Base-by-base conservation (phyloP, 1,140 invertebrate genomes). In the Penaeus indicus region DNA sequence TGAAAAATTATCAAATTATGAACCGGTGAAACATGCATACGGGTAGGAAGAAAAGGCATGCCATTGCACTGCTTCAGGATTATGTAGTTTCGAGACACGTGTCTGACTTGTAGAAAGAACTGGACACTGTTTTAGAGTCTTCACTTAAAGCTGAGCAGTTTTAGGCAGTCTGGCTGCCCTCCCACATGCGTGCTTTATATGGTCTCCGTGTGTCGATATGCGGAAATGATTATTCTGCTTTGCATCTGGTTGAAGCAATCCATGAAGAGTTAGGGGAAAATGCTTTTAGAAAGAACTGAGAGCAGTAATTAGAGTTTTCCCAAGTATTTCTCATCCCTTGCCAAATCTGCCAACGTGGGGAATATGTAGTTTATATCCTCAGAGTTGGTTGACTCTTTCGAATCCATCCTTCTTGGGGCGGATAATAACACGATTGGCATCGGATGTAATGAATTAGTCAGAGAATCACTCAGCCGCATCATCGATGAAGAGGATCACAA, bases 331-430 rank as follows among this genome's bases (percentile, higher is more conserved):
- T 1, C 75, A 78, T 78, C 25, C 21, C 75, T 78, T 32, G 75
- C 75, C 75, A 78, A n/a, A 78, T 78, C 75, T 78, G 42, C 75
- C 75, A 13, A 78, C 16, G 16, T 42, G 75, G 75, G 75, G 75
- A 78, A 78, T 78, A 42, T 78, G 18, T 78, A n/a, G 75, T 78
- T 78, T n/a, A 78, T 78, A 78, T 78, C 27, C 25, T 25, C 8
- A 78, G 25, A 25, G 11, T 32, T 78, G 25, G 75, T 78, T 25
- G n/a, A 75, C 72, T 75, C 72, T 75, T 75, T 75, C 72, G 38
- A 75, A 32, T 75, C 22, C 25, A 32, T 78, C 32, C 75, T 78
- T 32, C 75, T 42, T 78, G 67, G 1, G 8, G 67, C 8, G 3
- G 42, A n/a, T 11, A 8, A 78, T 78, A 42, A 78, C 75, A 25